These are phyloP conservation scores for Galerucella calmariensis DNA, from an alignment of 2,888 invertebrate genomes.

Conservation along the genomic window DNA sequence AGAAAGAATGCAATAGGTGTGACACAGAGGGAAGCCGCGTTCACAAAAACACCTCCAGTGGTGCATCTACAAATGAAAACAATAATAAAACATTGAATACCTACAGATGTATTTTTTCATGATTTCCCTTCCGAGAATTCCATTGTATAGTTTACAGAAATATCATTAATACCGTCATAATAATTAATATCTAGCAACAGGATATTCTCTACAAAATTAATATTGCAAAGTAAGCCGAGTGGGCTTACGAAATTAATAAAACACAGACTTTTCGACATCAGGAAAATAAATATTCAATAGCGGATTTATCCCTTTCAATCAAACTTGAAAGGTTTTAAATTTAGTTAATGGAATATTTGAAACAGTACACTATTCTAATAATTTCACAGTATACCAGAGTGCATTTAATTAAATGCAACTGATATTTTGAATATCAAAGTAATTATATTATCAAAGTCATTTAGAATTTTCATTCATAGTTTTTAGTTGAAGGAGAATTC, in stretches of 20 bases:
- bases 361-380: background rate
- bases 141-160: background rate
- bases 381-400: background rate
- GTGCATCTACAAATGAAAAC: no score
- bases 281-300: conserved; percentile 10
- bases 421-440: no score
- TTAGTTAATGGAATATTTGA: background rate
- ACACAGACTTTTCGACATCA: background rate
- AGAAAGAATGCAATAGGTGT: no score
- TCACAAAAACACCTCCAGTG: no score
- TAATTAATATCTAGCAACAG: background rate
- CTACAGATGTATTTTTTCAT: no score
- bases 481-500: no score
- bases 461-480: no score
- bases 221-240: background rate
- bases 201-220: background rate
- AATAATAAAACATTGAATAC: no score
- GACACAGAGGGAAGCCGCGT: no score
- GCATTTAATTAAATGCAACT: background rate
- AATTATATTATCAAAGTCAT: no score
- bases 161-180: background rate
- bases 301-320: conserved; percentile 6
- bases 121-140: no score
- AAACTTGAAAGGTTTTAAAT: background rate
- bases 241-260: background rate